Conservation (phyloP, 1,140 invertebrate genomes). For the Hyposmocoma kahamanoa region DNA sequence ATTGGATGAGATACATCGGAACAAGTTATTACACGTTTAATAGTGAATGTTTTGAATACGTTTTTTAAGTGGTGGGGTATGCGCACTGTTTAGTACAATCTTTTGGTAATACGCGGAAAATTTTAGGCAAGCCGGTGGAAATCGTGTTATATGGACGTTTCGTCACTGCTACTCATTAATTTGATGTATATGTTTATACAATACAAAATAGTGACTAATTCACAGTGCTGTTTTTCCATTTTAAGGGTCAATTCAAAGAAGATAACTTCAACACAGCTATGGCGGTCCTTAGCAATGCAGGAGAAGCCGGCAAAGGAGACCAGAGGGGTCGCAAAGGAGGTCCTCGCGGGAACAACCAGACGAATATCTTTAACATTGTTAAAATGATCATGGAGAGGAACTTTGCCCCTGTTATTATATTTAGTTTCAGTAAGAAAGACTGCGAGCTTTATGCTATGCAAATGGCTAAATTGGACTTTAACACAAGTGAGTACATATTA, state of each 20-base stretch:
- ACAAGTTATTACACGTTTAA: too few relatives aligned
- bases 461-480: constrained; percentile 98
- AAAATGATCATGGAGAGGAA: constrained; percentile 99
- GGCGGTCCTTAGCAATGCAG: constrained; percentile 84
- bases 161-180: too few relatives aligned
- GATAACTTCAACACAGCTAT: constrained; percentile 98
- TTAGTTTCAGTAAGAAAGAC: constrained; percentile 99
- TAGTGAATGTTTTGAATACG: too few relatives aligned
- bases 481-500: constrained; percentile 83
- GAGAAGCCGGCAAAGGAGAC: constrained; percentile 85
- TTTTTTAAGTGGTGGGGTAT: too few relatives aligned
- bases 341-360: constrained; percentile 78
- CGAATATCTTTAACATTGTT: constrained; percentile 97
- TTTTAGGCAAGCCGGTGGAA: too few relatives aligned
- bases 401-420: constrained; percentile 98
- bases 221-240: background rate
- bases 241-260: constrained; percentile 92
- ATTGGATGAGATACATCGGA: too few relatives aligned
- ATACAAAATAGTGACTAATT: too few relatives aligned
- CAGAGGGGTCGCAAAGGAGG: constrained; percentile 81
- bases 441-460: constrained; percentile 98
- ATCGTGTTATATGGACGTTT: too few relatives aligned
- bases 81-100: too few relatives aligned
- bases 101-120: too few relatives aligned
- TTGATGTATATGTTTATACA: too few relatives aligned